Evolutionary conservation across 2,888 invertebrate species (phyloP), one percentile per base, ranked within the genome.

Genomic region (Macrostomum cliftonense): DNA sequence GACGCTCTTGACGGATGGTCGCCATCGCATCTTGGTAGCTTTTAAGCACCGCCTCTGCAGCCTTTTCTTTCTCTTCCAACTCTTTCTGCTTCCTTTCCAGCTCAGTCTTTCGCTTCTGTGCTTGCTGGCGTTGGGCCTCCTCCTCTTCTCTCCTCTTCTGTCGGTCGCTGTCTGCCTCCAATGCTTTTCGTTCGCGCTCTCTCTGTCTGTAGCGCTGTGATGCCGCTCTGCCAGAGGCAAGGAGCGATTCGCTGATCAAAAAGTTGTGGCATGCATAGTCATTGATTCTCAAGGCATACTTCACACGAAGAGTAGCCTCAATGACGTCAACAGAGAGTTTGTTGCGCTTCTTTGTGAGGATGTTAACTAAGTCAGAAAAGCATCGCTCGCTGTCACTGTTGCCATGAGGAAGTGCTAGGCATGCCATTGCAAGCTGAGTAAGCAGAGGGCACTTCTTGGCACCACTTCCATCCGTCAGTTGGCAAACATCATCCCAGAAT

Each of bases 381-480:
- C 38, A 43, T 42, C 14, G 14, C 17, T 46, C 38, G 45, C 45
- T 46, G 45, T 46, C 43, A 45, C 38, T 46, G 43, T 46, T 46
- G 14, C 46, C 38, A 42, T 38, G 46, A 16, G 12, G 46, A 12
- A 46, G 38, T 39, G 46, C 43, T 21, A 46, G 46, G 40, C 46
- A 46, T 37, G 46, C 46, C 45, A 46, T 11, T 45, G 46, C 36
- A 39, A 46, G 43, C 36, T 13, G 9, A 36, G 28, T 38, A 45
- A 45, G 21, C 11, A 36, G 45, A 9, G 21, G 45, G 39, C 42
- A 20, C 37, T 45, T 21, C 13, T 36, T 7, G 28, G 28, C 28
- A 28, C 28, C 28, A 7, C 5, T 28, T 28, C 9, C 9, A 28
- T 45, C 45, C 7, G 14, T 12, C 7, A 45, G 5, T 11, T 45